These are phyloP conservation scores for Odiellus spinosus DNA, from an alignment of 2,888 invertebrate species.

Conservation along the genomic window DNA sequence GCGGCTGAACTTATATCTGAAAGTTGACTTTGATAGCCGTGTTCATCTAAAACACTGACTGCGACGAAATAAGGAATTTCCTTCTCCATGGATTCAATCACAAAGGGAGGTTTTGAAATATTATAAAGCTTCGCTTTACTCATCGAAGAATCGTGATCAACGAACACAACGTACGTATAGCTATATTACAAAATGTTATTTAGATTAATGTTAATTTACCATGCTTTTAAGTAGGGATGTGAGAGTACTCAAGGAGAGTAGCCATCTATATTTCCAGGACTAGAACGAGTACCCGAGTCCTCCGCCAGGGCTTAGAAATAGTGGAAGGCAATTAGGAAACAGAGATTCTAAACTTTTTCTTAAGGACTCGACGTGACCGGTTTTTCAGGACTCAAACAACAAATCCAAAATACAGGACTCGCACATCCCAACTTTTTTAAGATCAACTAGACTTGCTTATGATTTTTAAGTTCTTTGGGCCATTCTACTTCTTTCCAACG, in stretches of 20 bases:
- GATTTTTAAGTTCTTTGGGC: conserved; percentile 17
- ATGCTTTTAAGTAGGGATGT: no score
- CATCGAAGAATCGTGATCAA: conserved; percentile 31
- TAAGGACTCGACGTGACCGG: no score
- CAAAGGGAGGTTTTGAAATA: conserved; percentile 11
- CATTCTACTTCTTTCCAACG: conserved; percentile 42
- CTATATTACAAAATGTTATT: conserved; percentile 30
- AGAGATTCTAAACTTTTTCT: no score
- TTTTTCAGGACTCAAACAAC: no score
- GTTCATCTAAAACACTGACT: conserved; percentile 24
- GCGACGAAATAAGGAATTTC: conserved; percentile 22
- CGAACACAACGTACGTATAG: conserved; percentile 46
- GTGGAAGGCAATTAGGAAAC: no score
- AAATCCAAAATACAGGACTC: no score
- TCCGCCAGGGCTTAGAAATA: no score
- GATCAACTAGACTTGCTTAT: conserved; percentile 17
- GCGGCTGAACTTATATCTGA: conserved; percentile 18
- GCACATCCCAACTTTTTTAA: not conserved
- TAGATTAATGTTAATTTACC: no score
- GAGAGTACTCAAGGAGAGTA: no score
- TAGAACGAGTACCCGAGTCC: no score
- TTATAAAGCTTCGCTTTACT: conserved; percentile 12
- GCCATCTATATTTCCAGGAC: no score
- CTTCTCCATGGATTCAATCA: conserved; percentile 10
- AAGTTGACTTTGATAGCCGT: conserved; percentile 25